Base-by-base conservation (phyloP, 2,888 invertebrate genomes). In the Chrysotoxum bicinctum region DNA sequence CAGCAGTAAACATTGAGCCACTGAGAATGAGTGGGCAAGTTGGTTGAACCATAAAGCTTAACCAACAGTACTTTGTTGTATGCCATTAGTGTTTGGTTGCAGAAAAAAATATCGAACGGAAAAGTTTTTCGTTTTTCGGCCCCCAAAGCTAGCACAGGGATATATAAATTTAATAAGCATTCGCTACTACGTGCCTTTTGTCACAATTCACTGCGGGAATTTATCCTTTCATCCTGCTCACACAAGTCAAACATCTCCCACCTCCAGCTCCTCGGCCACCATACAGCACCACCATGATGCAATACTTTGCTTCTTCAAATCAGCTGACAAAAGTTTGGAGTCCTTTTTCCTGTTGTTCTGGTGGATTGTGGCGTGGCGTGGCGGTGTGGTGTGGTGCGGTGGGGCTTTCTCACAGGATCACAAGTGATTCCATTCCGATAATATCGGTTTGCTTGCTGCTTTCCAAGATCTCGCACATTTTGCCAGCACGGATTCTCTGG, bases 161-260 rank as follows among this genome's bases (percentile, higher is more conserved):
- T 66, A 54, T 70, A 83, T 80, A 80, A 72, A 80, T 84, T 84
- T 80, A 80, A 75, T 79, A 84, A 80, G 84, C 84, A 80, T 75
- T 79, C 40, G 66, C 66, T 75, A 70, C 84, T 75, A 70, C 84
- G 70, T 84, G 80, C 75, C 84, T 58, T 80, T 80, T 84, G 80
- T 75, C 75, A 66, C 80, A 80, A 75, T 75, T 84, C 79, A 66
- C 74, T 75, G 70, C 64, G 73, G 79, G 74, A 56, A 74, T 74
- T 64, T 64, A 70, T 74, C 62, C 70, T 70, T 79, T 79, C 58
- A 52, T 75, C 43, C 50, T 62, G 37, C 50, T 56, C 43, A 64
- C 56, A 62, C 43, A 69, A 73, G 30, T 32, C 37, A 58, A 69
- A 54, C 19, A 77, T 32, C 21, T 56, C 23, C 23, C 14, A 16